phyloP scores from a whole-genome alignment of 2,797 vertebrate species.

The Argentina silus region DNA sequence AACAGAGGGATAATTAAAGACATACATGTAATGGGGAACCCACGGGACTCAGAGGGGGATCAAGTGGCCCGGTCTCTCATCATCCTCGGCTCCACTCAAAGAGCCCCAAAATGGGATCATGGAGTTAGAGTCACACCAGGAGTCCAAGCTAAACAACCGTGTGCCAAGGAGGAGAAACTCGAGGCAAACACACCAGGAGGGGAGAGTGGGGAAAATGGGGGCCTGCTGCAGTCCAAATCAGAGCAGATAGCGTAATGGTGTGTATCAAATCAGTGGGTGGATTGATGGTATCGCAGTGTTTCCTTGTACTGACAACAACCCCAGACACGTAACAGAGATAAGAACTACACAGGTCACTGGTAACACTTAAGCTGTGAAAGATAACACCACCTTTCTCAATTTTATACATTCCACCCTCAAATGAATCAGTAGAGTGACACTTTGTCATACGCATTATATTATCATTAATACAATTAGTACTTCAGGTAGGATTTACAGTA shows the following conservation, averaged over 20 bases:
- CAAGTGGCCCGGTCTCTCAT: conserved; percentile 50
- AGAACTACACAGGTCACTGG: not conserved
- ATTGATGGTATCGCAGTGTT: conserved; percentile 48
- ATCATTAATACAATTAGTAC: not conserved
- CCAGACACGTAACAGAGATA: conserved; percentile 10
- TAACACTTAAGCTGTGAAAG: not conserved
- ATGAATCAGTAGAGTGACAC: not conserved
- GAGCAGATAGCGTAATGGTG: conserved; percentile 43
- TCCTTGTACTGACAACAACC: conserved; percentile 26
- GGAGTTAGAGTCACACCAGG: conserved; percentile 56
- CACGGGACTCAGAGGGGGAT: conserved; percentile 47
- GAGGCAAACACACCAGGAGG: conserved; percentile 48
- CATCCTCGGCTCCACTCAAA: conserved; percentile 55
- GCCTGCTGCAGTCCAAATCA: conserved; percentile 38
- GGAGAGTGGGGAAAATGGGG: conserved; percentile 13
- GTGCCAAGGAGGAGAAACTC: conserved; percentile 60
- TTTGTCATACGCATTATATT: not conserved
- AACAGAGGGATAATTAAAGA: conserved; percentile 58
- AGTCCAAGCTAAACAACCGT: conserved; percentile 67
- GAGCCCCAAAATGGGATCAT: conserved; percentile 61
- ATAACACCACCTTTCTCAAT: not conserved
- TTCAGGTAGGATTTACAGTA: not conserved
- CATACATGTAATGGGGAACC: conserved; percentile 54
- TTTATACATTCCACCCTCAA: not conserved
- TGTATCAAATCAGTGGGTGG: conserved; percentile 36